Base-by-base conservation (phyloP, 1,140 invertebrate genomes). In the Pseudomyrmex sp. region DNA sequence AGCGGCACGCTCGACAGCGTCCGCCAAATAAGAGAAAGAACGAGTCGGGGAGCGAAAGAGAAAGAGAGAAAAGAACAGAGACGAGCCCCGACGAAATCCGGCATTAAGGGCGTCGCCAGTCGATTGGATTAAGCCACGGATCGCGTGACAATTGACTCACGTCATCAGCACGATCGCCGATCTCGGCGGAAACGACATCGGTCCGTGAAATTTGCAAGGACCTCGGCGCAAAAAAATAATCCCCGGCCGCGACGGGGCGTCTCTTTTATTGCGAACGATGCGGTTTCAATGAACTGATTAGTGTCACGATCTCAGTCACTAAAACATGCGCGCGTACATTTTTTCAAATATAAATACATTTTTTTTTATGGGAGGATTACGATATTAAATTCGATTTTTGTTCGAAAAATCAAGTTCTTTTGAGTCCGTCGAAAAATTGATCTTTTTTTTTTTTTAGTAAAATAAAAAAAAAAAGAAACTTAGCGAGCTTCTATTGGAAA, bases 91-190 rank as follows among this genome's bases (percentile, higher is more conserved):
- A 58, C 58, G 61, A 86, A 91, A 91, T 89, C 90, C 88, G 88
- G 88, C 90, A 89, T 91, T 88, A 89, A 89, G 87, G 84, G 90
- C 89, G 90, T 91, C 91, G 90, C 89, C 86, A 89, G 90, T 87
- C 85, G 89, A 93, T 93, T 92, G 92, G 92, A 93, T 93, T 92
- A 90, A 92, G 87, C 89, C 76, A 79, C 91, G 88, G 88, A 86
- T 93, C 90, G 90, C 87, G 91, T 92, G 91, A 92, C 93, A 92
- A 93, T 93, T 93, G 92, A 93, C 92, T 91, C 90, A 90, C 89
- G 89, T 91, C 92, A 91, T 93, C 91, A 91, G 89, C 87, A 84
- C 35, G 84, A 89, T 86, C 86, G 76, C 75, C 82, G 79, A 87
- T 88, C 86, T 84, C 82, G 54, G 84, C 58, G 58, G 35, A 48